Base-by-base conservation (phyloP, 2,888 invertebrate species). In the Phyllotreta striolata region DNA sequence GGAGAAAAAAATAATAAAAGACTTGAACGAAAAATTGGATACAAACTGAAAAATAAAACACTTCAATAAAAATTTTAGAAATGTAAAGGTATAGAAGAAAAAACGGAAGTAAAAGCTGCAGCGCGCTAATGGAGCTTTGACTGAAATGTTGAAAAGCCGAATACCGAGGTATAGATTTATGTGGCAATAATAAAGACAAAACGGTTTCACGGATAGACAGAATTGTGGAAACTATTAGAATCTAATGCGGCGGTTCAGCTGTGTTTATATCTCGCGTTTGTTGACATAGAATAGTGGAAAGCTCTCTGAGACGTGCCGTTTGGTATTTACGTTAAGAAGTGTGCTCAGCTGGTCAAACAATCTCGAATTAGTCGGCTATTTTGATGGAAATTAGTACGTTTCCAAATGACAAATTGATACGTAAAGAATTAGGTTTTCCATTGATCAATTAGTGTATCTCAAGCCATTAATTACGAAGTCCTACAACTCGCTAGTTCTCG, bases 271-370 rank as follows among this genome's bases (percentile, higher is more conserved):
- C 69, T 63, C 65, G 66, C 61, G 70, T 70, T 24, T 74, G 74
- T 75, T 76, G 74, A 76, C 75, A 73, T 66, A 75, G 71, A 73
- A 73, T 74, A 74, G 75, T 74, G 73, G 76, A 74, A 72, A 70
- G 73, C 70, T 67, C 62, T 64, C 62, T 62, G 64, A 66, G 69
- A 72, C 73, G 74, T 75, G 73, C 72, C 72, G 68, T 69, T 68
- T 66, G 55, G 68, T 76, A 73, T 76, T 76, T 76, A 72, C 72
- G 72, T 72, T 72, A 72, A 73, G 73, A 74, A 74, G 76, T 75
- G 72, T 73, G 74, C 73, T 75, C 76, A 76, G 76, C 76, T 76
- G 76, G 73, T 72, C 72, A 73, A 72, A 74, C 70, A 72, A 66
- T 49, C 67, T 66, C 66, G 64, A 71, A 62, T 64, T 60, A 61